Conservation (phyloP, 2,113 vertebrate species). For the Cynocephalus volans region DNA sequence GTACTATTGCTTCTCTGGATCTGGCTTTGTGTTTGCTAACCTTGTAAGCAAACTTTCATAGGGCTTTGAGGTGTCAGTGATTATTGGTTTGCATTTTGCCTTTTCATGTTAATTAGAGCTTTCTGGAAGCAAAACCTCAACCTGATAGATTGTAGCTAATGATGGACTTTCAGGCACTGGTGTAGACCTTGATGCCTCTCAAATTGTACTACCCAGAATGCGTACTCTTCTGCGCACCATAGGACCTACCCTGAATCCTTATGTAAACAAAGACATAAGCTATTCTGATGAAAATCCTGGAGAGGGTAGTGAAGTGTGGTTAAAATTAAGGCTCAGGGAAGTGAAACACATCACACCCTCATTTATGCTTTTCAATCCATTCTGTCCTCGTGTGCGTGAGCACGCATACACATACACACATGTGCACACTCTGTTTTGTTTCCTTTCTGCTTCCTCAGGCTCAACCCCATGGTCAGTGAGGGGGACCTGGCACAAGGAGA, state of each 20-base stretch:
- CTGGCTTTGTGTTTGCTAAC: slow-evolving; percentile 17
- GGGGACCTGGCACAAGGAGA: not conserved
- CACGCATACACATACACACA: too few relatives aligned
- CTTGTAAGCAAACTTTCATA: slow-evolving; percentile 1
- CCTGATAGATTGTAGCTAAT: not conserved
- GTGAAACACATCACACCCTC: not conserved
- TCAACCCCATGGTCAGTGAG: not conserved
- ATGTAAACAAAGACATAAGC: not conserved
- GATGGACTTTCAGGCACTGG: slow-evolving; percentile 15
- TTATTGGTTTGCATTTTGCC: not conserved
- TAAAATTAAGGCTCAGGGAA: slow-evolving; percentile 42
- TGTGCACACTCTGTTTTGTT: not conserved
- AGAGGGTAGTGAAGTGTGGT: not conserved
- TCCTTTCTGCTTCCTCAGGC: slow-evolving; percentile 5
- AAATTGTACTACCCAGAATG: slow-evolving; percentile 10
- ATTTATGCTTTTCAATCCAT: not conserved
- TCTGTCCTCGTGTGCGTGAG: not conserved
- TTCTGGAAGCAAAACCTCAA: slow-evolving; percentile 39
- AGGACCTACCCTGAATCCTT: slow-evolving; percentile 1
- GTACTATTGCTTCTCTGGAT: slow-evolving; percentile 27
- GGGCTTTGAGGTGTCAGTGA: not conserved
- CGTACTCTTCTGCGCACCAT: not conserved
- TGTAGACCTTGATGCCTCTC: not conserved
- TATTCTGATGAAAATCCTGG: slow-evolving; percentile 53
- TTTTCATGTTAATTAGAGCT: not conserved